Percentiles rank a stretch among this genome's conserved stretches.
Conservation (phyloP, 2,113 vertebrate genomes). For the Xyliphius kryptos region DNA sequence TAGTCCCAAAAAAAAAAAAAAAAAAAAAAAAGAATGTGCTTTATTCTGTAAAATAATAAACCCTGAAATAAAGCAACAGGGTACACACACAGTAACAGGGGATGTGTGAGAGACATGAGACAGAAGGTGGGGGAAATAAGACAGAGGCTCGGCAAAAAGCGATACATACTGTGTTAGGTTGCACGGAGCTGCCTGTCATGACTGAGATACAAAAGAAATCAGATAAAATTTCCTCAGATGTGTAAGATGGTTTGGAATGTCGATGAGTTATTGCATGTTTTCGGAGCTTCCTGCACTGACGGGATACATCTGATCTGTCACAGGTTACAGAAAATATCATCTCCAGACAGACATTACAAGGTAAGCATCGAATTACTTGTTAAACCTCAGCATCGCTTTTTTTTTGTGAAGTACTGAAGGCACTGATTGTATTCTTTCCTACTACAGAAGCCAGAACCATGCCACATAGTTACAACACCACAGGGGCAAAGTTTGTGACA, state of each 20-base stretch:
- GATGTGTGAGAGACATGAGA: constrained; percentile 23
- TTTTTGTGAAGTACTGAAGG: too few relatives aligned
- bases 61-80: constrained; percentile 23
- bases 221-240: constrained; percentile 17
- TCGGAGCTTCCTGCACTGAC: background rate
- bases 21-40: too few relatives aligned
- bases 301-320: background rate
- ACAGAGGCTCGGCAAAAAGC: constrained; percentile 5
- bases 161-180: constrained; percentile 30
- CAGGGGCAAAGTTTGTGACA: constrained; percentile 61
- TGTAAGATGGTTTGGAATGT: constrained; percentile 9
- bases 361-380: constrained; percentile 55
- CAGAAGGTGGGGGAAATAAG: background rate
- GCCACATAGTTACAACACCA: constrained; percentile 61
- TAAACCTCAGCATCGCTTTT: too few relatives aligned
- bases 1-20: too few relatives aligned
- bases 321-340: constrained; percentile 74
- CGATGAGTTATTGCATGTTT: constrained; percentile 22
- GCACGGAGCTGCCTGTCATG: background rate
- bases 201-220: too few relatives aligned
- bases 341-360: constrained; percentile 63
- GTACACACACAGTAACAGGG: background rate
- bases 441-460: constrained; percentile 60
- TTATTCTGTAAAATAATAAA: constrained; percentile 10
- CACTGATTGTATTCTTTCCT: constrained; percentile 23